These are phyloP conservation scores for Fregata magnificens DNA, from an alignment of 2,113 vertebrate genomes.

Conservation along the genomic window DNA sequence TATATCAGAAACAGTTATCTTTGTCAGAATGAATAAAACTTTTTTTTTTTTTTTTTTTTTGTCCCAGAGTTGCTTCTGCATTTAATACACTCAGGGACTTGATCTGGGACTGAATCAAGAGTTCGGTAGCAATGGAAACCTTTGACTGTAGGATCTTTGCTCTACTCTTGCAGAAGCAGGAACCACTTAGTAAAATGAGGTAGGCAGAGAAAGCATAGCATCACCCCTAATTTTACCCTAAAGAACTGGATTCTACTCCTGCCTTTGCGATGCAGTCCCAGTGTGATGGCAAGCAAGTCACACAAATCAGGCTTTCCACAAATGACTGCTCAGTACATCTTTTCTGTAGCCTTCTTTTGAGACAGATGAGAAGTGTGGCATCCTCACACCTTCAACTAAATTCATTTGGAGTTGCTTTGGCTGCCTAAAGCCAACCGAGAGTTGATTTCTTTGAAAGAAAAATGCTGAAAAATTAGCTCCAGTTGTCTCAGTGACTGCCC, in stretches of 20 bases:
- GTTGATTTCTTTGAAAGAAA: background rate
- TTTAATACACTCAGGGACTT: background rate
- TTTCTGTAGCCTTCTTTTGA: background rate
- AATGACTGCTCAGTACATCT: rapidly evolving
- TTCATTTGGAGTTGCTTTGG: background rate
- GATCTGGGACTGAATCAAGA: background rate
- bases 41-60: background rate
- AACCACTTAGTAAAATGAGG: background rate
- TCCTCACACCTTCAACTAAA: background rate
- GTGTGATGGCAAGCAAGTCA: background rate
- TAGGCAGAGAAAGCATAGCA: background rate
- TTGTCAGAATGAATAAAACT: background rate
- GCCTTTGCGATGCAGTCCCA: background rate
- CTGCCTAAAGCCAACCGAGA: background rate
- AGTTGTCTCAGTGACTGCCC: background rate
- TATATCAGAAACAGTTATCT: background rate
- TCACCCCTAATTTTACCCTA: background rate
- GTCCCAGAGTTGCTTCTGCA: background rate
- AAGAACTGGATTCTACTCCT: background rate
- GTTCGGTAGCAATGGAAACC: background rate
- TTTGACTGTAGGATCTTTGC: background rate
- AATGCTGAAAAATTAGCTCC: background rate
- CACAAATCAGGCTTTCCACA: background rate
- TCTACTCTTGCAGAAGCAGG: background rate
- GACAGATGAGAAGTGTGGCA: rapidly evolving